Base-by-base conservation (phyloP, 2,797 vertebrate species). In the Aplochiton taeniatus region DNA sequence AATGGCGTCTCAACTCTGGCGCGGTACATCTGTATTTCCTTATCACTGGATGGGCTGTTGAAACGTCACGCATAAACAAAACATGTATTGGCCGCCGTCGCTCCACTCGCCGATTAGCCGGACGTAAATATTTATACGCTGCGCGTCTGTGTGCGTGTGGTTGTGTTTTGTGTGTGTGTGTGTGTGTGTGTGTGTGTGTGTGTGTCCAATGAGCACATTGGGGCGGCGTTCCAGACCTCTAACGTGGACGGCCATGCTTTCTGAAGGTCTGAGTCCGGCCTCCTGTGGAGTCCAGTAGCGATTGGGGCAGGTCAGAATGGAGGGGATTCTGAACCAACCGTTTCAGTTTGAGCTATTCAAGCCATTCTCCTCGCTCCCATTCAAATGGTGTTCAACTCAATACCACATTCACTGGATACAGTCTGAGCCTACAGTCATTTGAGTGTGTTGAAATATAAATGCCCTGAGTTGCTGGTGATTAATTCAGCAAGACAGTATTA, bases 41-140 rank as follows among this genome's bases (percentile, higher is more conserved):
- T 90, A 89, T 89, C 87, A 75, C 64, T 14, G 61, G 77, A 69
- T 77, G 82, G 72, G 66, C 71, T 76, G 83, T 77, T 31, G 78
- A 86, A 76, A 88, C 68, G 73, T 82, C 85, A 71, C 19, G n/a
- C n/a, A n/a, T n/a, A n/a, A n/a, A 60, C 61, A 48, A 75, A 86
- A 88, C 84, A 82, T 83, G 86, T 85, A 72, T 78, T 65, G 83
- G 83, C 90, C 85, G 90, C 77, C 63, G 71, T 79, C 74, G 79
- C 83, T 74, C 81, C 78, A 61, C 72, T 78, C 48, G 68, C 79
- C 76, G 75, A 71, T 88, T 78, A 79, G 76, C 77, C 80, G 67
- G 60, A 73, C 77, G 76, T 79, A 89, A 83, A 89, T 82, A 74
- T 82, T 83, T 79, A 84, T 66, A 80, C 63, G 50, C 69, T 31